A percentile compares a stretch with the other conserved stretches of the same genome.
Evolutionary conservation across 2,797 vertebrate species (phyloP).

Genomic region (Acropternis orthonyx): DNA sequence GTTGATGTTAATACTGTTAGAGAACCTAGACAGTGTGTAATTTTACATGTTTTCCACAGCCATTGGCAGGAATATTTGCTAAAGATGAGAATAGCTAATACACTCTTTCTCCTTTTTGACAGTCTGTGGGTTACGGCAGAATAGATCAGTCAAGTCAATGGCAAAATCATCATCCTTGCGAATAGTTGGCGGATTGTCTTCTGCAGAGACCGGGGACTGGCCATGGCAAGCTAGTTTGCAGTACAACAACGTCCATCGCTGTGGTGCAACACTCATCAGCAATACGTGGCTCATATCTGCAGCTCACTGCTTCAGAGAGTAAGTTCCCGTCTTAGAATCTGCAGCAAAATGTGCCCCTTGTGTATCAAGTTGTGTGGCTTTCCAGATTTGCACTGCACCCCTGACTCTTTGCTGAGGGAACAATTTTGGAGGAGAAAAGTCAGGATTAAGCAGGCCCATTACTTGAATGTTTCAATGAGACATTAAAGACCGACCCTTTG

Average conservation of each 20-base stretch:
- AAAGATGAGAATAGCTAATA: not conserved
- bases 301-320: slow-evolving; percentile 91
- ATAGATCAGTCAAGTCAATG: slow-evolving; percentile 53
- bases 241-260: slow-evolving; percentile 80
- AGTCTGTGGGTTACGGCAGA: slow-evolving; percentile 74
- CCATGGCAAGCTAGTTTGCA: slow-evolving; percentile 94
- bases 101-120: slow-evolving; percentile 16
- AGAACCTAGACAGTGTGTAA: not conserved
- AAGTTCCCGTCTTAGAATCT: slow-evolving; percentile 23
- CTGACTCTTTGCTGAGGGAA: not conserved
- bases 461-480: not conserved
- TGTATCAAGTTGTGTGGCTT: not conserved
- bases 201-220: slow-evolving; percentile 82
- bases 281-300: slow-evolving; percentile 89
- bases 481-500: not conserved
- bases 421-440: not conserved
- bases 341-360: not conserved
- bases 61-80: not conserved
- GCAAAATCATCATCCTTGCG: slow-evolving; percentile 60
- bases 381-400: not conserved
- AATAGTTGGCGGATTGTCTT: slow-evolving; percentile 82
- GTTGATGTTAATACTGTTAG: not conserved
- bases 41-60: not conserved
- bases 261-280: slow-evolving; percentile 88
- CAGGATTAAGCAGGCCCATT: not conserved